phyloP scores from a whole-genome alignment of 2,888 invertebrate species.

The Drepana falcataria region DNA sequence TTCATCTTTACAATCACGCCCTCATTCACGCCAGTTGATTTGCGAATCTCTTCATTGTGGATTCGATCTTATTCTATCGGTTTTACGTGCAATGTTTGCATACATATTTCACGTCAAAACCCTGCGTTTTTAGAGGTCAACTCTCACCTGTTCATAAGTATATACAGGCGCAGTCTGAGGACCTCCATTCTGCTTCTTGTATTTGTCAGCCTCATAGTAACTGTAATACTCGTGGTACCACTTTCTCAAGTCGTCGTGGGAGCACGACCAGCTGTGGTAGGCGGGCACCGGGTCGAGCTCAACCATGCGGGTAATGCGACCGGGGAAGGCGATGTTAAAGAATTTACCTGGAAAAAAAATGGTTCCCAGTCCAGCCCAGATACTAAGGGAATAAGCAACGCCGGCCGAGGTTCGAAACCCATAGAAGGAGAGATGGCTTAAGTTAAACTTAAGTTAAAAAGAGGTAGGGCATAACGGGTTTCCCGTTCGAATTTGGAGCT shows the following conservation, averaged over 20 bases:
- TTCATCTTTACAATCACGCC: no score
- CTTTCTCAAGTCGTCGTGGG: conserved; percentile 25
- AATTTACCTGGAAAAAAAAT: conserved; percentile 41
- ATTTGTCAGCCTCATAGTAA: conserved; percentile 45
- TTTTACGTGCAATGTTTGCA: no score
- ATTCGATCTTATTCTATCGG: no score
- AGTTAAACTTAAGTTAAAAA: no score
- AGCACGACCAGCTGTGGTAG: conserved; percentile 27
- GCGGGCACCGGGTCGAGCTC: conserved; percentile 57
- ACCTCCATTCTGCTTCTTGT: conserved; percentile 34
- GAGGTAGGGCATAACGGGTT: no score
- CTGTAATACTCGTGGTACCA: conserved; percentile 58
- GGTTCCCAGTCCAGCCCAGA: background rate
- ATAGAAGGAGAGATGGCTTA: no score
- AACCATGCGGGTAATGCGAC: conserved; percentile 59
- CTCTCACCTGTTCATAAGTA: conserved; percentile 44
- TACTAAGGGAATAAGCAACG: no score
- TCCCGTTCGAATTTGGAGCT: no score
- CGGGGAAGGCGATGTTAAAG: conserved; percentile 71
- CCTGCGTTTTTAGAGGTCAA: background rate
- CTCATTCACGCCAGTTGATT: no score
- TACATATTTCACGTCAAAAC: no score
- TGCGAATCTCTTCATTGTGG: no score
- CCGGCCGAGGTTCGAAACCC: no score
- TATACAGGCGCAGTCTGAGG: conserved; percentile 48